Evolutionary conservation across 92 coral and sea anemone genomes (phyloP).

Genomic region (Porites evermanni): DNA sequence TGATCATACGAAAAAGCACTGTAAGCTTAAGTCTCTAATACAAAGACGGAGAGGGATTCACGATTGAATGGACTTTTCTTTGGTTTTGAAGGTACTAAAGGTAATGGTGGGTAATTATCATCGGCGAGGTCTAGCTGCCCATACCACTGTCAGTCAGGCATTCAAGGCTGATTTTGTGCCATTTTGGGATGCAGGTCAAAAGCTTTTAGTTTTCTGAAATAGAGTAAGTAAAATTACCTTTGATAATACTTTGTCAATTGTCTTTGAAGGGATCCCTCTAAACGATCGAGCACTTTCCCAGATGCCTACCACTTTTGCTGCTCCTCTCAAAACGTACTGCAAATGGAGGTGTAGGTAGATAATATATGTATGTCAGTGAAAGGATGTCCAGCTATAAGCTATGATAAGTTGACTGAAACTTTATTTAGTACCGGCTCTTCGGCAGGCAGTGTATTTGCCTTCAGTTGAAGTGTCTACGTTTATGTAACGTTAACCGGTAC

Average conservation of each 20-base stretch:
- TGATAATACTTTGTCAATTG: constrained; percentile 5
- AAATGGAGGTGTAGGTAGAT: not conserved
- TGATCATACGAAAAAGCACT: constrained; percentile 25
- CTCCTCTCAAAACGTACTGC: constrained; percentile 34
- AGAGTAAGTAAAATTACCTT: not conserved
- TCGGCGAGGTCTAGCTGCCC: not conserved
- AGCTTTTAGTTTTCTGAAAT: not conserved
- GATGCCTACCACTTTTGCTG: constrained; percentile 14
- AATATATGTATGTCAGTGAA: no score
- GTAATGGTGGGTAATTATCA: no score
- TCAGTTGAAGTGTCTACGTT: no score
- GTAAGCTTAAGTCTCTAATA: constrained; percentile 26
- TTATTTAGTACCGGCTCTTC: no score
- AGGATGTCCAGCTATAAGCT: no score
- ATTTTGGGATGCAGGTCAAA: not conserved
- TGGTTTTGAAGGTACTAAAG: no score
- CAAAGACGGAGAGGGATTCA: not conserved
- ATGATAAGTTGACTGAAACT: no score
- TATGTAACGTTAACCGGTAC: no score
- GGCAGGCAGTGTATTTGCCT: no score
- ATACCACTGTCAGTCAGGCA: not conserved
- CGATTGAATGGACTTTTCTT: no score
- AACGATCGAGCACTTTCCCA: constrained; percentile 23
- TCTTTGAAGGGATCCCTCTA: not conserved
- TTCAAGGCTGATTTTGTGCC: not conserved